Conservation (phyloP, 2,113 vertebrate genomes). For the Oreochromis spilurus region DNA sequence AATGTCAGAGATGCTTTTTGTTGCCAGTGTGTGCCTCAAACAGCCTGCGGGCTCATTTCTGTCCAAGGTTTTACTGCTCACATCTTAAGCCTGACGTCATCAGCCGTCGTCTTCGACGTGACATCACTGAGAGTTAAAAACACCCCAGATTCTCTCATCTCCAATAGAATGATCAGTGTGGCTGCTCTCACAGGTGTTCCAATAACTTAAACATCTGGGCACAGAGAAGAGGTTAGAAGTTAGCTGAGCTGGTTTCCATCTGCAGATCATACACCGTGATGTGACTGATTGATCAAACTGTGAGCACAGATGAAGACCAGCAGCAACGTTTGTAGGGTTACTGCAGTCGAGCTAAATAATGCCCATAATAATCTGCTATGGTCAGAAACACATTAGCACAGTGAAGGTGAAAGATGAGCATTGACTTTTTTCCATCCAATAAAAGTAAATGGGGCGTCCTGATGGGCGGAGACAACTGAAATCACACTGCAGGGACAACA, state of each 20-base stretch:
- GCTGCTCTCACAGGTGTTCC: not conserved
- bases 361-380: accelerated
- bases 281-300: not conserved
- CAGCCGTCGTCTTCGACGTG: not conserved
- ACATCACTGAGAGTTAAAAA: not conserved
- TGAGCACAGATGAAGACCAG: not conserved
- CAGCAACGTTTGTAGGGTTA: not conserved
- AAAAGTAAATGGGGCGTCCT: not conserved
- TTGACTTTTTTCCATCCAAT: not conserved
- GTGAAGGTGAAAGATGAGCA: not conserved
- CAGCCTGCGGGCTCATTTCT: too few relatives aligned
- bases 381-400: not conserved
- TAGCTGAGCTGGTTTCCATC: not conserved
- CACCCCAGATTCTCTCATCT: not conserved
- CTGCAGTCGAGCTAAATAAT: not conserved
- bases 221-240: not conserved
- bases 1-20: too few relatives aligned
- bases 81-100: not conserved
- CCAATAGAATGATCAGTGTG: not conserved
- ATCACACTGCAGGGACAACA: not conserved
- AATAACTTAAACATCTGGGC: not conserved
- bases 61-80: too few relatives aligned
- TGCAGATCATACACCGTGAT: accelerated
- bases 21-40: too few relatives aligned
- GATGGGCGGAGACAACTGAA: accelerated